Evolutionary conservation across 2,888 invertebrate species (phyloP).

Genomic region (Tipula unca): DNA sequence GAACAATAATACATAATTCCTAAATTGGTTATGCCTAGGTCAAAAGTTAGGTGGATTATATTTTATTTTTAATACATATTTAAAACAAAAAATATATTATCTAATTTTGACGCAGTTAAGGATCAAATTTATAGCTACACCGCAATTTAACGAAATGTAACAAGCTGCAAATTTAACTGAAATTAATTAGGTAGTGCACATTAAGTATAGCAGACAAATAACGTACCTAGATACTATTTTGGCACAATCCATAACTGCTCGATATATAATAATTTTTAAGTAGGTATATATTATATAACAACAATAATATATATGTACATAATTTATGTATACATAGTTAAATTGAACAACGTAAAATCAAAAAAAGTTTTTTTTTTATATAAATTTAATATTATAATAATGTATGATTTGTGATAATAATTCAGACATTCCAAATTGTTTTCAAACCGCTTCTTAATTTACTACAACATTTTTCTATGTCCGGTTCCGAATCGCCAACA

Average conservation of each 20-base stretch:
- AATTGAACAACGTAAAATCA: not conserved
- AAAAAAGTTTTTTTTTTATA: not conserved
- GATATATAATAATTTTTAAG: not conserved
- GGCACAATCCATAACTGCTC: not conserved
- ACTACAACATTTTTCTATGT: constrained; percentile 29
- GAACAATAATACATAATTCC: not conserved
- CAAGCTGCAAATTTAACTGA: not conserved
- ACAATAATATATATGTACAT: no score
- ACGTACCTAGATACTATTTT: not conserved
- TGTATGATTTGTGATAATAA: not conserved
- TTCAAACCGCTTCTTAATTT: constrained; percentile 27
- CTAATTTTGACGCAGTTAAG: not conserved
- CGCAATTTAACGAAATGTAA: not conserved
- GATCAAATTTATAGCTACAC: not conserved
- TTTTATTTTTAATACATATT: no score
- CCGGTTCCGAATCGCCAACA: constrained; percentile 28
- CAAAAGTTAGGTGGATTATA: not conserved
- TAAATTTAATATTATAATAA: not conserved
- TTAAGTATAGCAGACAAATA: not conserved
- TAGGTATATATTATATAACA: not conserved
- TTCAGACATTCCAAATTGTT: constrained; percentile 14
- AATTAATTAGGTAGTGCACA: not conserved
- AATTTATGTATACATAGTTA: no score
- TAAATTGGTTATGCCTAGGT: not conserved
- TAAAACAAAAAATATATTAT: not conserved